phyloP scores from a whole-genome alignment of 2,797 vertebrate genomes.

The Scomberomorus guttatus region DNA sequence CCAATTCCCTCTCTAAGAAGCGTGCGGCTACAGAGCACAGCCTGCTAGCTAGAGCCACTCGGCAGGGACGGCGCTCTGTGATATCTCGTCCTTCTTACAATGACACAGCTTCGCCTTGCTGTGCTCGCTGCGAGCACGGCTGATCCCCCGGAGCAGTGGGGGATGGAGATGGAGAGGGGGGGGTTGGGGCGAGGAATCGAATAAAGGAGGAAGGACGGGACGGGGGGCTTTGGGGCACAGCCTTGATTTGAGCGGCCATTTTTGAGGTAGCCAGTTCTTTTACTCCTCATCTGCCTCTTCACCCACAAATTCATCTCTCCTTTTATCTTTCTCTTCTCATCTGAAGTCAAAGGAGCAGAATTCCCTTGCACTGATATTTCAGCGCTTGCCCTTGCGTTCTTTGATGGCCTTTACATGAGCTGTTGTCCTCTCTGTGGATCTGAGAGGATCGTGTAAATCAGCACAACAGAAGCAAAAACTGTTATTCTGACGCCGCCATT shows the following conservation, averaged over 20 bases:
- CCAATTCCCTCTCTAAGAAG: constrained; percentile 16
- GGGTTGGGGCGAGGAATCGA: not conserved
- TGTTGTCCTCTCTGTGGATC: not conserved
- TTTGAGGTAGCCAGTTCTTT: constrained; percentile 6
- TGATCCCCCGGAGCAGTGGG: not conserved
- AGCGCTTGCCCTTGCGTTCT: not conserved
- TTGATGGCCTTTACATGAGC: not conserved
- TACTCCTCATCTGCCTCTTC: not conserved
- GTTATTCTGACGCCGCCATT: constrained; percentile 70
- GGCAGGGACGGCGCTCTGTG: constrained; percentile 22
- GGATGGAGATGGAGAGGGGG: not conserved
- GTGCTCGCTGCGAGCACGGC: constrained; percentile 22
- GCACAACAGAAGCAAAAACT: constrained; percentile 32
- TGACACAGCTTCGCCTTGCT: constrained; percentile 48
- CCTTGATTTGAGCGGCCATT: constrained; percentile 16
- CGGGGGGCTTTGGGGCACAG: not conserved
- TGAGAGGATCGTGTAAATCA: constrained; percentile 17
- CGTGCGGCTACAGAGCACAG: constrained; percentile 31
- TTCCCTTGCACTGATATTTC: not conserved
- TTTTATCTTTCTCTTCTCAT: not conserved
- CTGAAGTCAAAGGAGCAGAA: not conserved
- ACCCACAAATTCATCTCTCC: not conserved
- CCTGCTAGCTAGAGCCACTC: constrained; percentile 16
- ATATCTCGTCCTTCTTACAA: constrained; percentile 45
- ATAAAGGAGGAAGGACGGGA: not conserved